phyloP scores from a whole-genome alignment of 1,140 invertebrate species.

The Phthorimaea operculella region DNA sequence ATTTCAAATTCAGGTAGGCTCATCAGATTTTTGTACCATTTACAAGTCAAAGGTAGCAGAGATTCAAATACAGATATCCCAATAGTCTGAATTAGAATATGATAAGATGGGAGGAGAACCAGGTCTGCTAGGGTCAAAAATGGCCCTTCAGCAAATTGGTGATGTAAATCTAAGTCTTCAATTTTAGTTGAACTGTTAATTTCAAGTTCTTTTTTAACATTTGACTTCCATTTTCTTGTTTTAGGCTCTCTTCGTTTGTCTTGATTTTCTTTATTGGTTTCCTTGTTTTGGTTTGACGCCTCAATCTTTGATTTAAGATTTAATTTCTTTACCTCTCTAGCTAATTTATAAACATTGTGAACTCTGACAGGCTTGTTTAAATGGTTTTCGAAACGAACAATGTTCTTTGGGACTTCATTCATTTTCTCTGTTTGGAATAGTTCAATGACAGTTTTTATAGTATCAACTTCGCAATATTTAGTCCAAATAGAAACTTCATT shows the following conservation, averaged over 20 bases:
- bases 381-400: conserved; percentile 86
- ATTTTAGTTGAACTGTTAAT: conserved; percentile 59
- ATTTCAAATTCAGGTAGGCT: conserved; percentile 39
- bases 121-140: conserved; percentile 87
- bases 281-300: conserved; percentile 25
- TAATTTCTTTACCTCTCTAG: conserved; percentile 70
- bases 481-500: conserved; percentile 91
- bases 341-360: conserved; percentile 88
- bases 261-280: conserved; percentile 15
- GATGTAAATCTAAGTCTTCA: conserved; percentile 70
- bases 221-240: conserved; percentile 64
- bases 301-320: conserved; percentile 20
- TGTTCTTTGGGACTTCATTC: conserved; percentile 49
- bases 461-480: conserved; percentile 90
- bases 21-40: conserved; percentile 73
- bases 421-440: conserved; percentile 21
- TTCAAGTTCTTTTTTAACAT: conserved; percentile 30
- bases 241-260: conserved; percentile 35
- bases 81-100: conserved; percentile 72
- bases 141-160: conserved; percentile 86
- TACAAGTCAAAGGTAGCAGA: conserved; percentile 72
- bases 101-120: conserved; percentile 79
- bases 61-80: conserved; percentile 58
- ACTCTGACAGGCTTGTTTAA: conserved; percentile 85
- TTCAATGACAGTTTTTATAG: conserved; percentile 70